phyloP scores from a whole-genome alignment of 2,888 invertebrate species.

The Branchinecta sandiegonensis region DNA sequence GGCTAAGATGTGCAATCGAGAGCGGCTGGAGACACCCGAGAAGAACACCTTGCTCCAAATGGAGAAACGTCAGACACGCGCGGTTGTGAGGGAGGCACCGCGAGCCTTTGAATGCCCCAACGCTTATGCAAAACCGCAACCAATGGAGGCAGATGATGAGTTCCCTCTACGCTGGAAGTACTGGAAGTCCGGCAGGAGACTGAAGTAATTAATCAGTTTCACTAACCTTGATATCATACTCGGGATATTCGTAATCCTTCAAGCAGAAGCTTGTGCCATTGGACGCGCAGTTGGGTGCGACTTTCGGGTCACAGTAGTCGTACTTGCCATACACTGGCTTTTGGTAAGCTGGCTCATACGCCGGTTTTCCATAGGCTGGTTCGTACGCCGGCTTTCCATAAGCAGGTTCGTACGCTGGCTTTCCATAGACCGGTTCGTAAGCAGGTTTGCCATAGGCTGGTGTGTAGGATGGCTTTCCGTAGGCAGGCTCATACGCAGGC shows the following conservation, averaged over 20 bases:
- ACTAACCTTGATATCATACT: slow-evolving; percentile 27
- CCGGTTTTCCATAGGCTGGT: not conserved
- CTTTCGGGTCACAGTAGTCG: slow-evolving; percentile 28
- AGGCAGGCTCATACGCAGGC: not conserved
- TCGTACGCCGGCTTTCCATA: not conserved
- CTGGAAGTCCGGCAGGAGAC: too few species aligned
- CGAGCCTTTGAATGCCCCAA: too few species aligned
- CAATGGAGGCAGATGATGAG: too few species aligned
- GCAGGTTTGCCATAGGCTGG: slow-evolving; percentile 2
- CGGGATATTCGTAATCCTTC: slow-evolving; percentile 29
- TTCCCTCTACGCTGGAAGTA: too few species aligned
- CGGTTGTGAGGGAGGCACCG: too few species aligned
- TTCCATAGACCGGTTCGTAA: not conserved
- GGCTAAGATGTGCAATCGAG: too few species aligned
- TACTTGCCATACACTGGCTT: slow-evolving; percentile 16
- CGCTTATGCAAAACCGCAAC: too few species aligned
- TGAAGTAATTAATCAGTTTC: too few species aligned
- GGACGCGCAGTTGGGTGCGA: slow-evolving; percentile 27
- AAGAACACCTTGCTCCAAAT: too few species aligned
- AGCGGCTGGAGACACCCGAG: too few species aligned
- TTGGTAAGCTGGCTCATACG: not conserved
- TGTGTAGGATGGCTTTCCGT: slow-evolving; percentile 13
- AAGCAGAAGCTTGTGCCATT: slow-evolving; percentile 28
- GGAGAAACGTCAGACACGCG: too few species aligned
- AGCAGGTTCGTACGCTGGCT: slow-evolving; percentile 7